Evolutionary conservation across 1,140 invertebrate species (phyloP), one percentile per base, ranked within the genome.

Genomic region (Tetraneura akinire): DNA sequence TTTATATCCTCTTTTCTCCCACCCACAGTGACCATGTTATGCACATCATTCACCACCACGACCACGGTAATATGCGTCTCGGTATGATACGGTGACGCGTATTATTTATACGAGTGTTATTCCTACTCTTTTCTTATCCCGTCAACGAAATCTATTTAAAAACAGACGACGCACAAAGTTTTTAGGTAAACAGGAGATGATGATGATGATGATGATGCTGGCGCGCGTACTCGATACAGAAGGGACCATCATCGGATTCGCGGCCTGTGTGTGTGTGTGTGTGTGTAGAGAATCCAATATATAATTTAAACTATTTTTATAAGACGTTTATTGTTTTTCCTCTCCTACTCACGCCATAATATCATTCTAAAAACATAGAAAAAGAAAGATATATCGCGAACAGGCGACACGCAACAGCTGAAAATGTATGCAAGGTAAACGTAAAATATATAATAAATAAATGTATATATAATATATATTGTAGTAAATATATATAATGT

Each of bases 111-210:
- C 62, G 62, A 11, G 37, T 14, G 10, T 45, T 18, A 21, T 18
- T 18, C 60, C 26, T n/a, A 29, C 62, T 21, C 32, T 10, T 42
- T 64, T 14, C 29, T 66, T 18, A 42, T 18, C 29, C 32, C 3
- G 32, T 51, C 45, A 18, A 21, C 42, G 68, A 51, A 71, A 71
- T 71, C 68, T 71, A 51, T 71, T 71, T 71, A 71, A 71, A 71
- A 71, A 71, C 47, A n/a, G 23, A 68, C 64, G 21, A 68, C 45
- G 47, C 64, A 68, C 64, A 45, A 37, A 13, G 68, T 71, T 71
- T 71, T 71, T 71, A 71, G 68, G 68, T 71, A 71, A 71, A 71
- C 42, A 51, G 45, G 47, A 49, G 68, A 32, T 37, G 26, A 62
- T 2, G 16, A 47, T 45, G 60, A 32, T n/a, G 57, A 32, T 37